Evolutionary conservation across 2,113 vertebrate genomes (phyloP), one percentile per base, ranked within the genome.

Genomic region (Hippolais icterina): DNA sequence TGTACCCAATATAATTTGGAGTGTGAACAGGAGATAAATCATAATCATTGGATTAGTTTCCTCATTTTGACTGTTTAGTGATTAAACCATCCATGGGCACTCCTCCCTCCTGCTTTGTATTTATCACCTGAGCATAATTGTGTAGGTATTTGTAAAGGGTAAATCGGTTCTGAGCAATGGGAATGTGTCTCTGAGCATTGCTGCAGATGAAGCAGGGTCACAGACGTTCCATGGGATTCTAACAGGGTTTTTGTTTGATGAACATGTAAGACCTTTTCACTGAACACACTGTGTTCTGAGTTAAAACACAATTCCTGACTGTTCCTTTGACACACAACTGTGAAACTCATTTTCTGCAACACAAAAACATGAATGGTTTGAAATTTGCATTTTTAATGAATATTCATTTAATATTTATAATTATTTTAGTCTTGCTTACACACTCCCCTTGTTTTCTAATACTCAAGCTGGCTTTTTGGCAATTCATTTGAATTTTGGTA

Each of bases 341-440:
- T 11, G 35, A 90, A 93, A 50, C 83, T 86, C 23, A 31, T 81
- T 82, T 90, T 79, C 85, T 75, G 37, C 0, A 0, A 23, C 39
- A 60, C 59, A 47, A 60, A 95, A 89, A 2, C 56, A 68, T 7
- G 25, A 84, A 78, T 39, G n/a, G 42, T 54, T n/a, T 63, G 19
- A 83, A 83, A 86, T 61, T 46, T 88, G 76, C 88, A 70, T 90
- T 77, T 95, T 89, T 70, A 18, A 94, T 92, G 89, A 94, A 90
- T 78, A 94, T 87, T 83, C 80, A 89, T 91, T 66, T 81, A 92
- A 92, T 95, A 93, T 89, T 90, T 91, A 89, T 81, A 83, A 74
- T 93, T 89, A 82, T 91, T 95, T 95, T 81, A 61, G 33, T 47
- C 72, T 89, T 78, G 56, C 76, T 86, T 71, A 75, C 57, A n/a